Percentiles rank a stretch among this genome's conserved stretches.
These are phyloP conservation scores for Phylloscopus collybita DNA, from an alignment of 2,797 vertebrate genomes.

Conservation along the genomic window DNA sequence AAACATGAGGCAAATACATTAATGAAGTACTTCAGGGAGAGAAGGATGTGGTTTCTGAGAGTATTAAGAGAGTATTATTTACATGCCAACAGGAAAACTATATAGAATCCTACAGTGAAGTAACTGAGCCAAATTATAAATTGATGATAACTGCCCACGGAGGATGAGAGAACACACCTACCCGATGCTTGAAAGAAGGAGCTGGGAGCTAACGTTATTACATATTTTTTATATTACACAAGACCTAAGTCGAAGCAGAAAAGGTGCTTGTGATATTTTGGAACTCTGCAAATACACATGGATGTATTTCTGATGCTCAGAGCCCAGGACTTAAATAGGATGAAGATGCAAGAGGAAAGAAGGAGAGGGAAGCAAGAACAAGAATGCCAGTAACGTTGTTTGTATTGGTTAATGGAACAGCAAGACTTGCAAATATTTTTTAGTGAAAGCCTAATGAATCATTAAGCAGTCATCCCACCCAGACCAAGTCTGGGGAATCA, in stretches of 20 bases:
- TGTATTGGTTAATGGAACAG: not conserved
- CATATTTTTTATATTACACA: not conserved
- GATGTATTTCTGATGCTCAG: not conserved
- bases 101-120: not conserved
- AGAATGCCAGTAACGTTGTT: not conserved
- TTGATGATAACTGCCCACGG: not conserved
- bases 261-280: not conserved
- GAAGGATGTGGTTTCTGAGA: not conserved
- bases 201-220: not conserved
- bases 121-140: conserved; percentile 1
- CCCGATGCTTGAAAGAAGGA: not conserved
- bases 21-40: not conserved
- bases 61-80: not conserved
- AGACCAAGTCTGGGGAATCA: not conserved
- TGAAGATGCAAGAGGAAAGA: not conserved
- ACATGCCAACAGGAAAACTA: not conserved
- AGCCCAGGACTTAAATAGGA: not conserved
- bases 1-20: not conserved
- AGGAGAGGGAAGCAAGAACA: not conserved
- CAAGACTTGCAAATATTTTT: not conserved
- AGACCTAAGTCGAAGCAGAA: not conserved
- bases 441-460: not conserved
- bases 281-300: not conserved
- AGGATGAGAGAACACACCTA: not conserved
- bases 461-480: not conserved